A percentile compares a stretch with the other conserved stretches of the same genome.
These are phyloP conservation scores for Penaeus indicus DNA, from an alignment of 1,140 invertebrate species.

Conservation along the genomic window DNA sequence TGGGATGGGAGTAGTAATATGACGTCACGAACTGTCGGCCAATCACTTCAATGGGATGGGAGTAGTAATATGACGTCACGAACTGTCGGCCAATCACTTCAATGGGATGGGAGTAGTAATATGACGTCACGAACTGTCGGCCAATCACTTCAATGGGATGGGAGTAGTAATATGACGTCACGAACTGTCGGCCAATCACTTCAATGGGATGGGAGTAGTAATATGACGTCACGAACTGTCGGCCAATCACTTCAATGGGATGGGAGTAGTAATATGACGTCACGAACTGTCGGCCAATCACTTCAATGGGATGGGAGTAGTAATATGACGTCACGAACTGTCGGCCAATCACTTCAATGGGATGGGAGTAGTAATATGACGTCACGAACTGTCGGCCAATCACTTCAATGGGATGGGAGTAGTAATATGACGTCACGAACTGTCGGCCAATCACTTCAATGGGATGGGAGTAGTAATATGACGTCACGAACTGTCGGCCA, in stretches of 20 bases:
- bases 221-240: no score
- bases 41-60: slow-evolving; percentile 58
- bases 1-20: no score
- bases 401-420: no score
- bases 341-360: slow-evolving; percentile 57
- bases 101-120: no score
- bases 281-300: slow-evolving; percentile 42
- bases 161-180: slow-evolving; percentile 60
- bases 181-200: slow-evolving; percentile 19
- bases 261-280: slow-evolving; percentile 58
- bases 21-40: background rate
- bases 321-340: no score
- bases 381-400: slow-evolving; percentile 49
- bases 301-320: no score
- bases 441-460: slow-evolving; percentile 51
- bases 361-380: slow-evolving; percentile 55
- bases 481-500: slow-evolving; percentile 51
- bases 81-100: slow-evolving; percentile 21
- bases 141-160: slow-evolving; percentile 60
- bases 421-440: no score
- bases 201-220: no score
- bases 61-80: slow-evolving; percentile 59
- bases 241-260: slow-evolving; percentile 59
- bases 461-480: slow-evolving; percentile 55
- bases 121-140: background rate